Conservation (phyloP, 1,140 invertebrate genomes). For the Asbolus verrucosus region DNA sequence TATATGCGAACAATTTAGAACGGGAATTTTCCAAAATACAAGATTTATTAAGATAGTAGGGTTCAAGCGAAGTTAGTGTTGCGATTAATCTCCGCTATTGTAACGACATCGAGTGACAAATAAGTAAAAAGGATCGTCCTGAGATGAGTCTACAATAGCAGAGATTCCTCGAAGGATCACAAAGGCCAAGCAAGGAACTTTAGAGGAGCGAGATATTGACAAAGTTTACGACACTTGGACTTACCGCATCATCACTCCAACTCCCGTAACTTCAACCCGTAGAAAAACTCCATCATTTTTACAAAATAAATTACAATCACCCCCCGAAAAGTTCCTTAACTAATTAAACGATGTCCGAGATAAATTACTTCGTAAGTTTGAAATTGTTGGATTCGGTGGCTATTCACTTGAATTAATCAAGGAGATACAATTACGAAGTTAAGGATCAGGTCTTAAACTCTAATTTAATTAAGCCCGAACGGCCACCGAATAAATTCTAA, state of each 20-base stretch:
- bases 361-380: constrained; percentile 42
- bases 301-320: constrained; percentile 17
- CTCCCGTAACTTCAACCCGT: not conserved
- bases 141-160: constrained; percentile 16
- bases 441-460: constrained; percentile 21
- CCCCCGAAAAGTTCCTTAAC: constrained; percentile 26
- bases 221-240: constrained; percentile 25
- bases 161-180: constrained; percentile 33
- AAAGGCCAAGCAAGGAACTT: constrained; percentile 13
- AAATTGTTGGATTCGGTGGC: constrained; percentile 28
- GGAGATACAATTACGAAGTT: constrained; percentile 33
- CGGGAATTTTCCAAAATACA: constrained; percentile 12
- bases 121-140: constrained; percentile 5
- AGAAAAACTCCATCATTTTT: constrained; percentile 19
- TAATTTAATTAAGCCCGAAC: constrained; percentile 15
- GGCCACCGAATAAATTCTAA: not conserved
- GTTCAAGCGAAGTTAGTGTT: constrained; percentile 2
- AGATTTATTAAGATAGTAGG: constrained; percentile 24
- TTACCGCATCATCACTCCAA: constrained; percentile 28
- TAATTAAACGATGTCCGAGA: constrained; percentile 45
- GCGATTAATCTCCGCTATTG: constrained; percentile 32
- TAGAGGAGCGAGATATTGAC: constrained; percentile 21
- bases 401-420: constrained; percentile 41
- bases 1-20: constrained; percentile 2
- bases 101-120: constrained; percentile 13